These are phyloP conservation scores for Virgularia gustaviana DNA, from an alignment of 92 coral and sea anemone species.

Conservation along the genomic window DNA sequence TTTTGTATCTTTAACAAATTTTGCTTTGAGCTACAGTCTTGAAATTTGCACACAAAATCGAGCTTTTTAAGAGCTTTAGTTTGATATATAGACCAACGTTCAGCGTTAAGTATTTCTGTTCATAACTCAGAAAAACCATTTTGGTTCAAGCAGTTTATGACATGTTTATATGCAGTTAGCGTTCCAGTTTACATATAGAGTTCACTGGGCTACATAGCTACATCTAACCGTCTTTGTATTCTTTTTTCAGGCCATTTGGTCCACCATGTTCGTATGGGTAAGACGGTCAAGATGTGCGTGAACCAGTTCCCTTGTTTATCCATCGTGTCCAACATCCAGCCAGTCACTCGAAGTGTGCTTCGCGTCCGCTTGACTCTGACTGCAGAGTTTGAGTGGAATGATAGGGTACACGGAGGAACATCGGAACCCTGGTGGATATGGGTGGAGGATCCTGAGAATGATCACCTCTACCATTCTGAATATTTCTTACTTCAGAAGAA, in stretches of 20 bases:
- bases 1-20: too few relatives aligned
- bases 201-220: not conserved
- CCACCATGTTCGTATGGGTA: constrained; percentile 92
- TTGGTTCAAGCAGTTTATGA: too few relatives aligned
- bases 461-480: constrained; percentile 93
- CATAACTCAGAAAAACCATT: too few relatives aligned
- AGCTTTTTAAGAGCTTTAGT: too few relatives aligned
- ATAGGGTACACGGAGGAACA: constrained; percentile 82
- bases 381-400: constrained; percentile 93
- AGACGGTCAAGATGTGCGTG: constrained; percentile 75
- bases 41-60: too few relatives aligned
- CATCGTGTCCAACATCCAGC: constrained; percentile 88
- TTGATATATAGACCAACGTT: too few relatives aligned
- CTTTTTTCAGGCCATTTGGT: constrained; percentile 72
- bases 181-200: too few relatives aligned
- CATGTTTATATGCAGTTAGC: too few relatives aligned
- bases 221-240: not conserved
- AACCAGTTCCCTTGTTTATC: constrained; percentile 82
- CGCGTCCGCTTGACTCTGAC: constrained; percentile 90
- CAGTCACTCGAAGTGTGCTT: constrained; percentile 91
- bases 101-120: too few relatives aligned
- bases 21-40: too few relatives aligned
- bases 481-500: constrained; percentile 87
- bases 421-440: constrained; percentile 99
- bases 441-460: constrained; percentile 97